Base-by-base conservation (phyloP, 1,140 invertebrate species). In the Drosophila lowei region DNA sequence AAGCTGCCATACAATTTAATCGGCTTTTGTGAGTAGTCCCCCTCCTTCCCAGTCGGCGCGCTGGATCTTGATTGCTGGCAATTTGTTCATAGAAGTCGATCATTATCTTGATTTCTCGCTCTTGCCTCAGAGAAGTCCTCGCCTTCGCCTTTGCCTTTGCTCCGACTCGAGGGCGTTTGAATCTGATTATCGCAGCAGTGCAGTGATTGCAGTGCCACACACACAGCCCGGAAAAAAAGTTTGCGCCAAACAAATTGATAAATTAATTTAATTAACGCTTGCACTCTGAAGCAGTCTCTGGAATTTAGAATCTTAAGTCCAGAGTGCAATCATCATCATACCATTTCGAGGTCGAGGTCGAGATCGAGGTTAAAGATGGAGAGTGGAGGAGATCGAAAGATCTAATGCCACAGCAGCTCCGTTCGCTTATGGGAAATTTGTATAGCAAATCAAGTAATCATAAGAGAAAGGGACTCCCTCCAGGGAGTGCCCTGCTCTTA, bases 41-140 rank as follows among this genome's bases (percentile, higher is more conserved):
- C 11, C 16, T 1, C 2, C 6, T 15, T 8, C 13, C n/a, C n/a
- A n/a, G 2, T 15, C 9, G 23, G 18, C 25, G 13, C 13, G 18
- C 30, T 46, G 23, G 11, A 56, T 72, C 73, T 63, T 85, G 77
- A 85, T 85, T 86, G 81, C 63, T 53, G 64, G 62, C 80, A 85
- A 85, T 85, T 85, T 85, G 77, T 85, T 74, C 72, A 86, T 85
- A 80, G 58, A 86, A 85, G 80, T 85, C 80, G 73, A 85, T 85
- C 67, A 80, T 85, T 80, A 86, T 85, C 80, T 70, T 65, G 61
- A 80, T 70, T 84, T 85, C 81, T 85, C 86, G 80, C 48, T 38
- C 34, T 38, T 38, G 34, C 34, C 34, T 13, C 34, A 13, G 34
- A 4, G 4, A 77, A 80, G 52, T 84, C 72, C 77, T 79, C 65